phyloP scores from a whole-genome alignment of 2,888 invertebrate genomes.

The Limenitis camilla region DNA sequence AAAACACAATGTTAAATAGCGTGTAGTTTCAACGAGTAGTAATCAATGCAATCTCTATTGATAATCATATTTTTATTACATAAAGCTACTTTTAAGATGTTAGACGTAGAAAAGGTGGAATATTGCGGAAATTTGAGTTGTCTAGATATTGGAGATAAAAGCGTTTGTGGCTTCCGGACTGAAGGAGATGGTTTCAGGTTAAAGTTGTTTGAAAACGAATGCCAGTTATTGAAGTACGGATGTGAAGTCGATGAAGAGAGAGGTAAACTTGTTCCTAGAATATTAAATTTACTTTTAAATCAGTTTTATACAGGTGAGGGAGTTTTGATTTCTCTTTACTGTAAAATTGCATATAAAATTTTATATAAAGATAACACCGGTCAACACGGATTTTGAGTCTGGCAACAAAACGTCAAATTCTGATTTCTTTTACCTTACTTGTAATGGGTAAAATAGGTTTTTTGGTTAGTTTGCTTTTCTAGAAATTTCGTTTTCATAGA shows the following conservation, averaged over 20 bases:
- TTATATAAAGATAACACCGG: too few species aligned
- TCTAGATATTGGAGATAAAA: conserved; percentile 14
- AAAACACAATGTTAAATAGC: neutral
- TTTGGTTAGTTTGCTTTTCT: too few species aligned
- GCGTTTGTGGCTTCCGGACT: conserved; percentile 45
- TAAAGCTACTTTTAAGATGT: neutral
- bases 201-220: conserved; percentile 48
- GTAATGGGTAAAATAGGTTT: too few species aligned
- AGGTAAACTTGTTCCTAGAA: conserved; percentile 33
- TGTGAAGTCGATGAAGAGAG: conserved; percentile 37
- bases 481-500: too few species aligned
- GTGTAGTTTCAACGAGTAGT: neutral
- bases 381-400: too few species aligned
- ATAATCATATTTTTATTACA: conserved; percentile 8
- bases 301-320: too few species aligned
- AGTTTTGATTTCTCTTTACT: too few species aligned
- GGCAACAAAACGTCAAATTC: too few species aligned
- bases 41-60: conserved; percentile 8
- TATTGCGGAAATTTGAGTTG: conserved; percentile 42
- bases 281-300: too few species aligned
- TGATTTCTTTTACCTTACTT: too few species aligned
- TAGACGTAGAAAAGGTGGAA: conserved; percentile 28
- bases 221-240: conserved; percentile 44
- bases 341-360: too few species aligned
- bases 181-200: conserved; percentile 34